A percentile compares a stretch with the other conserved stretches of the same genome.
These are phyloP conservation scores for Hemistola chrysoprasaria DNA, from an alignment of 2,888 invertebrate genomes.

Conservation along the genomic window DNA sequence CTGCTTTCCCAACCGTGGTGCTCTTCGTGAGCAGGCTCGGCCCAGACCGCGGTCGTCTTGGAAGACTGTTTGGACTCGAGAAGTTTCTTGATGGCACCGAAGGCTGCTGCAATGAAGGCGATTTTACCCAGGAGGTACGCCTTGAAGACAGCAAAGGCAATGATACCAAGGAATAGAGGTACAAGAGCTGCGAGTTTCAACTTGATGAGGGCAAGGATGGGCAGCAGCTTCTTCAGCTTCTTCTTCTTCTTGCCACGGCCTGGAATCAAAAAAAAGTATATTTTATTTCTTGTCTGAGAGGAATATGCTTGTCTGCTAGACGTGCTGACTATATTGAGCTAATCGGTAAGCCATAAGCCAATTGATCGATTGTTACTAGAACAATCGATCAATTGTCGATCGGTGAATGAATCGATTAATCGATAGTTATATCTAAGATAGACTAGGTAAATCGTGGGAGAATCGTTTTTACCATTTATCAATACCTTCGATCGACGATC, in stretches of 20 bases:
- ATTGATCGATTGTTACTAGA: too few relatives aligned
- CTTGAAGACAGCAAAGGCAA: constrained; percentile 92
- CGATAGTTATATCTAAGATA: too few relatives aligned
- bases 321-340: too few relatives aligned
- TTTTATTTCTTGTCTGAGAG: too few relatives aligned
- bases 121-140: constrained; percentile 92
- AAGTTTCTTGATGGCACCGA: constrained; percentile 86
- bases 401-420: too few relatives aligned
- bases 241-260: constrained; percentile 91
- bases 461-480: too few relatives aligned
- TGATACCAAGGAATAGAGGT: constrained; percentile 87
- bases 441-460: too few relatives aligned
- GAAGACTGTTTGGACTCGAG: constrained; percentile 84
- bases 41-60: constrained; percentile 85
- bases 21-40: constrained; percentile 84
- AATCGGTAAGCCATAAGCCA: too few relatives aligned
- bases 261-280: constrained; percentile 40
- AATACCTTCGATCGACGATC: too few relatives aligned
- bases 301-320: too few relatives aligned
- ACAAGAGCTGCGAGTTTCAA: constrained; percentile 89
- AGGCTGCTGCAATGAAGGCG: constrained; percentile 88
- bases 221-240: constrained; percentile 89
- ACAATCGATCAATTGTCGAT: too few relatives aligned
- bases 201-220: constrained; percentile 89
- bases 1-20: constrained; percentile 76